A percentile compares a stretch with the other conserved stretches of the same genome.
phyloP scores from a whole-genome alignment of 2,113 vertebrate genomes.

The Chaetura pelagica region DNA sequence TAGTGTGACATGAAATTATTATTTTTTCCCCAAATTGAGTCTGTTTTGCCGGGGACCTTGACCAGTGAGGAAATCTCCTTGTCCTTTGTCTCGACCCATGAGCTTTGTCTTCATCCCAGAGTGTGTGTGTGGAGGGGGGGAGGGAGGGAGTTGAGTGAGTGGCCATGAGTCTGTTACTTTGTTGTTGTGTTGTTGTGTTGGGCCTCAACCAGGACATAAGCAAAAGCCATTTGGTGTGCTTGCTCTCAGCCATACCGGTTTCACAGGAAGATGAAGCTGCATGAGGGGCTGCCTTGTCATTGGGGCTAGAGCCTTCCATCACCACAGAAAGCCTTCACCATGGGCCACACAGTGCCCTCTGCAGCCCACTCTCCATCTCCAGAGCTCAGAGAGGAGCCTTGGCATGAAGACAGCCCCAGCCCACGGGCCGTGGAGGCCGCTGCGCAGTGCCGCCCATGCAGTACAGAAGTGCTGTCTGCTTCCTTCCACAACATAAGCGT shows the following conservation, averaged over 20 bases:
- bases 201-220: not conserved
- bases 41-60: no score
- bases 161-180: no score
- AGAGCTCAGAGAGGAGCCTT: not conserved
- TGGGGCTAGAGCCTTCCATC: not conserved
- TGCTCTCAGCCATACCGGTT: not conserved
- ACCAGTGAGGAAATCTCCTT: no score
- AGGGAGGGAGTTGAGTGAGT: no score
- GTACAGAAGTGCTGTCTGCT: not conserved
- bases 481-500: not conserved
- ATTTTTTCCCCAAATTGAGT: no score
- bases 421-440: not conserved
- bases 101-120: no score
- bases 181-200: no score
- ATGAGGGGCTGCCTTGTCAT: rapidly evolving
- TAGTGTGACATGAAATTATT: no score
- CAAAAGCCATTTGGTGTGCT: rapidly evolving
- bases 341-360: not conserved
- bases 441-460: not conserved
- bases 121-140: no score
- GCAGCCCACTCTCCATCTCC: not conserved
- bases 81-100: no score
- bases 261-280: not conserved
- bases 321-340: not conserved
- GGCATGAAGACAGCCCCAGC: not conserved